Conservation (phyloP, 2,888 invertebrate species). For the Epinotia ramella region DNA sequence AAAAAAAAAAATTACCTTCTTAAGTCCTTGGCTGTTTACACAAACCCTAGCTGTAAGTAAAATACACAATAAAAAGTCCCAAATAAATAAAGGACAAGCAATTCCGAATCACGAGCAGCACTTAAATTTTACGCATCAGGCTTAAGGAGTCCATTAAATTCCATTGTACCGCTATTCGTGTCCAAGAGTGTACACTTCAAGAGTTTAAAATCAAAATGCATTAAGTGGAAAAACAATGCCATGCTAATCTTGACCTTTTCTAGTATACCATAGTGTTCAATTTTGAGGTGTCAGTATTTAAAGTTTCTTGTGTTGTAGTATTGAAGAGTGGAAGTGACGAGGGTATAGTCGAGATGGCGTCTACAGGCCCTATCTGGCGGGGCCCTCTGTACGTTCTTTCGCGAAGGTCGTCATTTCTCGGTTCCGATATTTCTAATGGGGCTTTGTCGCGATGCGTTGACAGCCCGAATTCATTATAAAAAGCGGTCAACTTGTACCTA, state of each 20-base stretch:
- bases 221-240: background rate
- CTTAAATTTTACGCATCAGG: constrained; percentile 38
- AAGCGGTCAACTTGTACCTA: background rate
- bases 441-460: constrained; percentile 10
- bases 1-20: background rate
- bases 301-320: background rate
- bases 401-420: constrained; percentile 31
- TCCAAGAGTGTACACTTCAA: constrained; percentile 38
- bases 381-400: constrained; percentile 30
- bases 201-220: background rate
- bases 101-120: constrained; percentile 30
- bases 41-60: constrained; percentile 3
- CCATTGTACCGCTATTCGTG: constrained; percentile 37
- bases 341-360: constrained; percentile 23
- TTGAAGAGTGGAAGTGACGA: constrained; percentile 19
- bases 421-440: constrained; percentile 18
- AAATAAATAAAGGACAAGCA: constrained; percentile 38
- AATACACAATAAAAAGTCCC: constrained; percentile 29
- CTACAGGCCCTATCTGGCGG: constrained; percentile 28
- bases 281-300: background rate
- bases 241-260: background rate
- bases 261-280: background rate
- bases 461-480: background rate
- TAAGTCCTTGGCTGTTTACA: constrained; percentile 3
- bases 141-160: constrained; percentile 38